Percentiles rank a stretch among this genome's conserved stretches.
Conservation (phyloP, 2,888 invertebrate genomes). For the Muschampia plurimacula region DNA sequence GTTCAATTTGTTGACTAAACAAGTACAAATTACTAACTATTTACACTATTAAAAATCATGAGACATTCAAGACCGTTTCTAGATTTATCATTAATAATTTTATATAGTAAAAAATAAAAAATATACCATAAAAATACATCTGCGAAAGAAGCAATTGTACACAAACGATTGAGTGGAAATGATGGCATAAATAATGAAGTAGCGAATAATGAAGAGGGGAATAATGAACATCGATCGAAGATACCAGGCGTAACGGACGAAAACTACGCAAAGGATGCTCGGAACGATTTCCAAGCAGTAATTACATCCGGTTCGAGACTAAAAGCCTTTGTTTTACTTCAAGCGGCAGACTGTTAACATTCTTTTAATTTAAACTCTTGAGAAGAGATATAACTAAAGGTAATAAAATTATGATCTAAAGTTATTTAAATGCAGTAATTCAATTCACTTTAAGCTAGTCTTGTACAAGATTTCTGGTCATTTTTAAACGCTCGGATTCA, state of each 20-base stretch:
- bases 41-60: no score
- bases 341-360: neutral
- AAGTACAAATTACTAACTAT: no score
- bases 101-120: neutral
- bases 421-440: no score
- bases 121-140: neutral
- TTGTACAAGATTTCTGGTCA: no score
- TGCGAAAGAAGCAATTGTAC: neutral
- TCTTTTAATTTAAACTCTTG: neutral
- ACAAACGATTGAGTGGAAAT: slow-evolving; percentile 8
- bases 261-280: slow-evolving; percentile 43
- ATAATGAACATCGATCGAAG: slow-evolving; percentile 36
- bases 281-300: slow-evolving; percentile 48
- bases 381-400: neutral
- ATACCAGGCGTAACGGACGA: slow-evolving; percentile 37
- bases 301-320: slow-evolving; percentile 49
- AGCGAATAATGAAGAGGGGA: slow-evolving; percentile 26
- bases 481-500: no score
- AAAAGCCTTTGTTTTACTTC: neutral
- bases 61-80: no score
- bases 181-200: slow-evolving; percentile 25
- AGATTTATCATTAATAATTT: neutral
- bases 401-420: no score
- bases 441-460: no score
- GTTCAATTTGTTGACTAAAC: no score